Conservation (phyloP, 1,140 invertebrate species). For the Holotrichia oblita region DNA sequence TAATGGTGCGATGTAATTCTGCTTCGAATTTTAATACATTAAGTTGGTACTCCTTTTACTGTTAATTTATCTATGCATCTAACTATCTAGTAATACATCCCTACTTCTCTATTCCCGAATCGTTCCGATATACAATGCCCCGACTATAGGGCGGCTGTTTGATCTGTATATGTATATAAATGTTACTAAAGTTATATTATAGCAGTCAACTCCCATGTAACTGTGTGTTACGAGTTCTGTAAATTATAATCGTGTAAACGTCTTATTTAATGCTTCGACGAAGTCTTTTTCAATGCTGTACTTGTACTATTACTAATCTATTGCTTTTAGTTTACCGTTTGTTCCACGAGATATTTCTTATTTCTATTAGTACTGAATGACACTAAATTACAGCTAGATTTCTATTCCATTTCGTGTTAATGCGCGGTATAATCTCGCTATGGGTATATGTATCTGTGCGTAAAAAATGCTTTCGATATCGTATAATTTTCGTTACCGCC, state of each 20-base stretch:
- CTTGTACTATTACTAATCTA: neutral
- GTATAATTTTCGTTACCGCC: neutral
- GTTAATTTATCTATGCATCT: no score
- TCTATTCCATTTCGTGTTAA: neutral
- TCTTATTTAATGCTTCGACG: neutral
- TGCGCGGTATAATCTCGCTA: neutral
- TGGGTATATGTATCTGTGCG: neutral
- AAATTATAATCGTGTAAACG: neutral
- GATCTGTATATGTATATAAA: no score
- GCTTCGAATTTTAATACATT: no score
- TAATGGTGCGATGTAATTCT: no score
- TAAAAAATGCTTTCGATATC: neutral
- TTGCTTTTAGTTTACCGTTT: constrained; percentile 10
- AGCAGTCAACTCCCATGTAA: neutral
- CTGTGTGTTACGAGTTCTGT: neutral
- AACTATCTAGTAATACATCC: no score
- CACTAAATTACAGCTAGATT: neutral
- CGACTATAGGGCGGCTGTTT: no score
- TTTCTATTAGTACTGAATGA: neutral
- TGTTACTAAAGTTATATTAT: no score
- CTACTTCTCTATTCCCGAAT: no score
- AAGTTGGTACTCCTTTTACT: no score
- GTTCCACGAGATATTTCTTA: neutral
- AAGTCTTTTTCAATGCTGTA: neutral
- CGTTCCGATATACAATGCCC: no score